Percentiles rank a stretch among this genome's conserved stretches.
Conservation (phyloP, 2,113 vertebrate species). For the Lathamus discolor region DNA sequence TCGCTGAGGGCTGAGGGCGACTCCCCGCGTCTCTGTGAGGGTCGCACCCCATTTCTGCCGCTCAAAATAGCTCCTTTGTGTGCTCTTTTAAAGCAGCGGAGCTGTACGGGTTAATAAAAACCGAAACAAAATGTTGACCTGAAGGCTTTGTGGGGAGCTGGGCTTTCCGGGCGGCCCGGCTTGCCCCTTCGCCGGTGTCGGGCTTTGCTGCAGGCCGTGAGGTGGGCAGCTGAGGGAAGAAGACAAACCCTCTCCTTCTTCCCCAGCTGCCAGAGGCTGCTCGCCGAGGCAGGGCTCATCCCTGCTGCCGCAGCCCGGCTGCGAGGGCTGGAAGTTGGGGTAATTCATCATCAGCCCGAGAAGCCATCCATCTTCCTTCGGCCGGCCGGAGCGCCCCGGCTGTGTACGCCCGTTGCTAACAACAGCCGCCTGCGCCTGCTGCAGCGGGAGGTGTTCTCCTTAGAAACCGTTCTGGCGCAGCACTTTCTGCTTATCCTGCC, state of each 20-base stretch:
- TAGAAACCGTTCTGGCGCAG: not conserved
- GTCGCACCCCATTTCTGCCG: accelerated
- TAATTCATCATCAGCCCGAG: not conserved
- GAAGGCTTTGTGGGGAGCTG: not conserved
- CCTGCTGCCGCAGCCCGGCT: not conserved
- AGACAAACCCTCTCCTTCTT: not conserved
- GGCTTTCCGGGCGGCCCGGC: accelerated
- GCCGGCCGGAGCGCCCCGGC: not conserved
- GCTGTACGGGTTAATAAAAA: not conserved
- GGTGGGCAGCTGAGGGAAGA: not conserved
- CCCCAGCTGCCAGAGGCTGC: not conserved
- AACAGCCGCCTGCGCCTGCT: not conserved
- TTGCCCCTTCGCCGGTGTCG: accelerated
- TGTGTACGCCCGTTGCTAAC: slow-evolving; percentile 23
- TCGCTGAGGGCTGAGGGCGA: not conserved
- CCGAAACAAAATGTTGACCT: not conserved
- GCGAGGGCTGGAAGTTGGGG: not conserved
- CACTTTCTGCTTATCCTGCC: not conserved
- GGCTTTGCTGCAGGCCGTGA: accelerated
- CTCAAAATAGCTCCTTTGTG: not conserved
- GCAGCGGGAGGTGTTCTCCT: not conserved
- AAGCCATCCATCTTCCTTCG: not conserved
- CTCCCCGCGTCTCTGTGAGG: not conserved
- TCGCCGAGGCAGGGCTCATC: not conserved
- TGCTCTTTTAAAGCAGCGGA: not conserved